Evolutionary conservation across 2,888 invertebrate species (phyloP), one percentile per base, ranked within the genome.

Genomic region (Sinhomidia bicolor): DNA sequence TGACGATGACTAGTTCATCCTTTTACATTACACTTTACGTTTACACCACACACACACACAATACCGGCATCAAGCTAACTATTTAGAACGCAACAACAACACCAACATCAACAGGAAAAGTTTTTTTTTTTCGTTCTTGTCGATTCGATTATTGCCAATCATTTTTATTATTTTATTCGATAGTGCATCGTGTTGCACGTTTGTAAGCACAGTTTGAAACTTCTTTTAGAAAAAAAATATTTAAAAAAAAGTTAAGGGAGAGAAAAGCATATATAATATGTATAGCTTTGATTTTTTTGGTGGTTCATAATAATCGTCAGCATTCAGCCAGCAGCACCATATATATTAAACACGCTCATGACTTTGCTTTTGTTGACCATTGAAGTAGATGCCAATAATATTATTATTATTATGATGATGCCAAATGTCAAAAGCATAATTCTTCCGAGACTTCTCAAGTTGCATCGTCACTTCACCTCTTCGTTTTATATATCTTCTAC

Each of bases 341-440:
- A 41, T n/a, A 65, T 41, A 9, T 14, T 65, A 74, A 54, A 14
- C 29, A 54, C 36, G 71, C 29, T 54, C 41, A 44, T 87, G 74
- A 87, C 20, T 32, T 57, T 71, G 71, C 51, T 88, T 88, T 68
- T 62, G 68, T n/a, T 68, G 65, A 78, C 44, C 20, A 47, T 60
- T 74, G 60, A 74, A 32, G 44, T 44, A 41, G 41, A 74, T 84
- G 76, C 74, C 84, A 84, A 84, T 83, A 47, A 51, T 79, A 79
- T 60, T 60, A n/a, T n/a, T n/a, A n/a, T n/a, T n/a, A 60, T 79
- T 78, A 76, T 86, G 86, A 81, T 82, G 68, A 80, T 88, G 87
- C 57, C 87, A 88, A 88, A 88, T 88, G 87, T 88, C 82, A 88
- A 82, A 76, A 84, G n/a, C 68, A 51, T 76, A 26, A 60, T 71